These are phyloP conservation scores for Lobophora halterata DNA, from an alignment of 2,888 invertebrate species.

Conservation along the genomic window DNA sequence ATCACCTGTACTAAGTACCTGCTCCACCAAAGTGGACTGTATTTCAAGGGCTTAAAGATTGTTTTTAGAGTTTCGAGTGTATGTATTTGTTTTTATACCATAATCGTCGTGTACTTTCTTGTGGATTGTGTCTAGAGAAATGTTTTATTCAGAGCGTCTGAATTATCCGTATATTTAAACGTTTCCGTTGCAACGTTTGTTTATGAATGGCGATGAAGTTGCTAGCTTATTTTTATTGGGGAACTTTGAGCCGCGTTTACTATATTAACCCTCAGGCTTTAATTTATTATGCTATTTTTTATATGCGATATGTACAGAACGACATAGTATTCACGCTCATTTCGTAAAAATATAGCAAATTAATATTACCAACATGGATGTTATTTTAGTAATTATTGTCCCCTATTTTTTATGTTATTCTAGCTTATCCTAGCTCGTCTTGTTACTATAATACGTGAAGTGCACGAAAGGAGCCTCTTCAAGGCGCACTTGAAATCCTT, in stretches of 20 bases:
- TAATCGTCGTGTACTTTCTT: constrained; percentile 58
- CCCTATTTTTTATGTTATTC: too few relatives aligned
- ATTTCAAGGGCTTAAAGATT: constrained; percentile 34
- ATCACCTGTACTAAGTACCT: constrained; percentile 62
- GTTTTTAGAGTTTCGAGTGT: constrained; percentile 26
- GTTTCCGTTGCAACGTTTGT: constrained; percentile 37
- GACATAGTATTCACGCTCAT: too few relatives aligned
- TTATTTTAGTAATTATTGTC: too few relatives aligned
- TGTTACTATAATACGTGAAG: too few relatives aligned
- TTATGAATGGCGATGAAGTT: constrained; percentile 50
- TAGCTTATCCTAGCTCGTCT: too few relatives aligned
- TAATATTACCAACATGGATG: too few relatives aligned
- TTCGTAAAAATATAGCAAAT: too few relatives aligned
- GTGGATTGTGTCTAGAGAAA: constrained; percentile 52
- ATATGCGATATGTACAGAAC: too few relatives aligned
- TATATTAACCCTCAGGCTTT: constrained; percentile 18
- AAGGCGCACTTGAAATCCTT: too few relatives aligned
- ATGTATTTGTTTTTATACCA: constrained; percentile 61
- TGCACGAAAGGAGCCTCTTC: too few relatives aligned
- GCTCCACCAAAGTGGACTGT: constrained; percentile 45
- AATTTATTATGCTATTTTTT: too few relatives aligned
- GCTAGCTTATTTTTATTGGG: constrained; percentile 30
- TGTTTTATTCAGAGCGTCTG: constrained; percentile 59
- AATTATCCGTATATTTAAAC: constrained; percentile 43
- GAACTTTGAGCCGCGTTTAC: constrained; percentile 12